These are phyloP conservation scores for Asbolus verrucosus DNA, from an alignment of 1,140 invertebrate species.

Conservation along the genomic window DNA sequence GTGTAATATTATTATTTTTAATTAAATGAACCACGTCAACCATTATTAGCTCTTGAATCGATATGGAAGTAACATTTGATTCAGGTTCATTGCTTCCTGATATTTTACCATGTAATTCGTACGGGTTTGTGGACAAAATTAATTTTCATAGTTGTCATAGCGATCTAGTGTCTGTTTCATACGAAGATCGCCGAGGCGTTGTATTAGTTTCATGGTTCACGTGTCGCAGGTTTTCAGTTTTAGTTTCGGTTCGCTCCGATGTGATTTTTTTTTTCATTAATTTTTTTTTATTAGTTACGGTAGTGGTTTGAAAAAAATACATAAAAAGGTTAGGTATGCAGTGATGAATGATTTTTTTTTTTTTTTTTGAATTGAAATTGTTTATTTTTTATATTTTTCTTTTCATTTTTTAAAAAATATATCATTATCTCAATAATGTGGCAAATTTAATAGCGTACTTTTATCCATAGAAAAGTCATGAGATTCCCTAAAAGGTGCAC, in stretches of 20 bases:
- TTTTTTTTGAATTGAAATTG: no score
- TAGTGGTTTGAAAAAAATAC: not conserved
- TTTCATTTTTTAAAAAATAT: no score
- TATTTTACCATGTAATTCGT: not conserved
- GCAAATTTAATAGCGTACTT: no score
- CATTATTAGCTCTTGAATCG: conserved; percentile 6
- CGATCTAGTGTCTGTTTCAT: conserved; percentile 32
- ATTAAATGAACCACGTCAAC: conserved; percentile 33
- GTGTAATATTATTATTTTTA: conserved; percentile 17
- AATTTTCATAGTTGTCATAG: conserved; percentile 37
- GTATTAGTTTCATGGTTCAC: conserved; percentile 34
- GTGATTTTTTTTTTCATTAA: conserved; percentile 3
- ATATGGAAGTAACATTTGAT: conserved; percentile 33
- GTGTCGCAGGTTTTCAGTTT: conserved; percentile 29
- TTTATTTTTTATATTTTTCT: no score
- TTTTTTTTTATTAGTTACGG: not conserved
- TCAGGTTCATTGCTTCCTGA: not conserved
- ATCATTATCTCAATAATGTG: no score
- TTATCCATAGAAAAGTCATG: no score
- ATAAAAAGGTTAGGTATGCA: not conserved
- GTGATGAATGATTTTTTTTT: not conserved
- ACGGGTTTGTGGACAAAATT: conserved; percentile 10
- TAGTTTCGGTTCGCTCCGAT: conserved; percentile 18
- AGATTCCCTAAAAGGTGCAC: no score
- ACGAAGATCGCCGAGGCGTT: conserved; percentile 30